These are phyloP conservation scores for Sturnus vulgaris DNA, from an alignment of 2,113 vertebrate genomes.

Conservation along the genomic window DNA sequence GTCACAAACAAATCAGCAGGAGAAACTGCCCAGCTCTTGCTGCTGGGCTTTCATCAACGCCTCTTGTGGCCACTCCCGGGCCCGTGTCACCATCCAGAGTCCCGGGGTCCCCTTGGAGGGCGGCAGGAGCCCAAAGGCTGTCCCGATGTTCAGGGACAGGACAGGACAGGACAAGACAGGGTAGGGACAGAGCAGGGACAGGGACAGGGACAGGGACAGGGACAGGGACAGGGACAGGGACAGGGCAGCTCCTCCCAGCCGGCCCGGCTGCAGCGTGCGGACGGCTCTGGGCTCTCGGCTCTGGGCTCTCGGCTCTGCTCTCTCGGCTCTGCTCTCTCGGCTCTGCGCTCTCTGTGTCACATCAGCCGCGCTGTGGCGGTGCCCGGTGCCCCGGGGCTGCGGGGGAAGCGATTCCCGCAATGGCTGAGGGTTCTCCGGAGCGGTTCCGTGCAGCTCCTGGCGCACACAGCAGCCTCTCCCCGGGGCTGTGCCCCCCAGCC, in stretches of 20 bases:
- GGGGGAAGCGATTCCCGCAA: fast-evolving
- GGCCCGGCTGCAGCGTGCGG: fast-evolving
- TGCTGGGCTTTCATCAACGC: background rate
- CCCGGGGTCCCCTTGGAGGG: background rate
- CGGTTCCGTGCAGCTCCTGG: background rate
- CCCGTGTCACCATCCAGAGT: background rate
- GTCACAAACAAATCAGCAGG: background rate
- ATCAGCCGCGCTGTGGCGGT: background rate
- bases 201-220: background rate
- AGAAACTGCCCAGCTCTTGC: background rate
- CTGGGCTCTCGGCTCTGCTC: no score
- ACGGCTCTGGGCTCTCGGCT: no score
- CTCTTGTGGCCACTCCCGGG: background rate
- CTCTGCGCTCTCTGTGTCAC: background rate
- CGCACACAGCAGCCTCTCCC: background rate
- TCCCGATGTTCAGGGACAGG: no score
- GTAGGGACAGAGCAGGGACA: background rate
- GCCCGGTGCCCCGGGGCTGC: background rate
- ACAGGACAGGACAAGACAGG: no score
- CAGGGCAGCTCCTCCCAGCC: background rate
- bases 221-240: no score
- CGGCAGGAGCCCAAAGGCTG: background rate
- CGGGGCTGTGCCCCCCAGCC: background rate
- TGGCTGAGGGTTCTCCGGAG: background rate
- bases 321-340: no score